phyloP scores from a whole-genome alignment of 2,113 vertebrate species.

The Xenotilapia leptura region DNA sequence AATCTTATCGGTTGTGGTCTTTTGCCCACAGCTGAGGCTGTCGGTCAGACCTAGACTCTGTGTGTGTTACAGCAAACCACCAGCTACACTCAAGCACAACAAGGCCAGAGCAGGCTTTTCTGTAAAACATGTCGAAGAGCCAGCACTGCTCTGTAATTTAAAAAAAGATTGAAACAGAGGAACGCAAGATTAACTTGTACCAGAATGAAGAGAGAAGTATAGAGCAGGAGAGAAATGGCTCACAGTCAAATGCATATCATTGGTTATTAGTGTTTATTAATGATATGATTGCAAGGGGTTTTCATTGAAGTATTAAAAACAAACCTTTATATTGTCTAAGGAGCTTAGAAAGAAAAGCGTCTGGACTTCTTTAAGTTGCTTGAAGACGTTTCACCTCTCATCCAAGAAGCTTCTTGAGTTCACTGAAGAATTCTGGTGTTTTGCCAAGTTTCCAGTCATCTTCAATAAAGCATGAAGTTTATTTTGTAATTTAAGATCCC shows the following conservation, averaged over 20 bases:
- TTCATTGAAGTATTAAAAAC: background rate
- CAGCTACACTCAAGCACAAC: background rate
- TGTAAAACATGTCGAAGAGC: background rate
- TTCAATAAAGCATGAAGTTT: background rate
- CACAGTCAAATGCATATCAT: background rate
- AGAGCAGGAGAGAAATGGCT: background rate
- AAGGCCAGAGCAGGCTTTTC: background rate
- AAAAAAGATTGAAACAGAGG: background rate
- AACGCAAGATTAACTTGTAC: background rate
- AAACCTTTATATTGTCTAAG: background rate
- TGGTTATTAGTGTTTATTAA: background rate
- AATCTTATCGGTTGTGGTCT: background rate
- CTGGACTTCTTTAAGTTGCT: background rate
- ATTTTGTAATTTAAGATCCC: background rate
- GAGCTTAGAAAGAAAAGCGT: background rate
- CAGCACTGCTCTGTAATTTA: background rate
- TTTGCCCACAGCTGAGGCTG: background rate
- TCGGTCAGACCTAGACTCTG: background rate
- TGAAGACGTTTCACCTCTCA: background rate
- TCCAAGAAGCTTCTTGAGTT: background rate
- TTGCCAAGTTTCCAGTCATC: background rate
- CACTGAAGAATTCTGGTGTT: background rate
- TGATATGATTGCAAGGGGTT: background rate
- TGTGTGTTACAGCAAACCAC: background rate
- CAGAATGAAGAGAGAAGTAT: background rate